Evolutionary conservation across 2,888 invertebrate genomes (phyloP), one percentile per base, ranked within the genome.

Genomic region (Hoplodrina blanda): DNA sequence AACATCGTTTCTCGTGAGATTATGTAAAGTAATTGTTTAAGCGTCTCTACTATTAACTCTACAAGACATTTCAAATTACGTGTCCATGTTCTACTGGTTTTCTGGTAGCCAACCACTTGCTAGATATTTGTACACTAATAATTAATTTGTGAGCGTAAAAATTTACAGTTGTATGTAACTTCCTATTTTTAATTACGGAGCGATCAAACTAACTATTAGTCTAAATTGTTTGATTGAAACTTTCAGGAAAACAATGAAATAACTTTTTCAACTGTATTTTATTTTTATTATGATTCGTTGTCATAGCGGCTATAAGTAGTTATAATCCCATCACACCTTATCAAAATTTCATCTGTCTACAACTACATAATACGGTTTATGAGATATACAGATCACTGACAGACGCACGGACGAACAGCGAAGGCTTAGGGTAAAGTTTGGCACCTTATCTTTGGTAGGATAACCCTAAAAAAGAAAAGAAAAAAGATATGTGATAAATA

Each of bases 1-100:
- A 74, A 59, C 49, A 54, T 33, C 17, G 30, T 54, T 69, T 69
- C 20, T 76, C 41, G 61, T 66, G 52, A 56, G 33, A 41, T 78
- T 75, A 81, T 81, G 67, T 81, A 75, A 81, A 68, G 44, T 63
- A 59, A 53, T 69, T 71, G 65, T 69, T 59, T 57, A 41, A 49
- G 44, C 15, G 46, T 41, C 41, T 49, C 30, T 76, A 37, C 2
- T 19, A 19, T 50, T 50, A 19, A 25, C 44, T n/a, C n/a, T 11
- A 62, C 25, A 19, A 17, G 13, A 17, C n/a, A 25, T 25, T 25
- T 37, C 64, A 54, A 20, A 61, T 65, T 62, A 57, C 53, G 37
- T 46, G 17, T 17, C 17, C 0, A 11, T 52, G 11, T n/a, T 70
- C 19, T 50, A 59, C 57, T 37, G 44, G 60, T 57, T 44, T 63